Percentiles rank a stretch among this genome's conserved stretches.
These are phyloP conservation scores for Murina feae DNA, from an alignment of 2,113 vertebrate genomes.

Conservation along the genomic window DNA sequence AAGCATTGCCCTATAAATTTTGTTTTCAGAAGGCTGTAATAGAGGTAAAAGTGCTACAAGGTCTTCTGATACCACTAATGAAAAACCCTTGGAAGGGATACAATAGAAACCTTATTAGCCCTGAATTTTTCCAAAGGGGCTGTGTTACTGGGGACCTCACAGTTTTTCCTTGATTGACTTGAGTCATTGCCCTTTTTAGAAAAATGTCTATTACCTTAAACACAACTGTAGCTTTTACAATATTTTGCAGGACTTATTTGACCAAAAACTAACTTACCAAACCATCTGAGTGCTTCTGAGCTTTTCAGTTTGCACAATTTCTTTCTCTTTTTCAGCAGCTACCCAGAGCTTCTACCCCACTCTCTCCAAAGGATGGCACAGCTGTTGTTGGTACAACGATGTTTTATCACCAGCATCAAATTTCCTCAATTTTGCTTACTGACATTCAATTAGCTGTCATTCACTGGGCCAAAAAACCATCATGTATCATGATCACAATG, in stretches of 20 bases:
- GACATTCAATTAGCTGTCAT: constrained; percentile 74
- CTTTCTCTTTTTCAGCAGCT: constrained; percentile 10
- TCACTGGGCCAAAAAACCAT: background rate
- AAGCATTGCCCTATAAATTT: background rate
- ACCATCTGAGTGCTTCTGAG: constrained; percentile 40
- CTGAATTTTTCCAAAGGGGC: background rate
- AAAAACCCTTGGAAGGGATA: background rate
- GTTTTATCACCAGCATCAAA: constrained; percentile 66
- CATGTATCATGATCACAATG: constrained; percentile 44
- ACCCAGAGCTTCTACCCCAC: constrained; percentile 14
- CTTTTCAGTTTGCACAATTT: constrained; percentile 43
- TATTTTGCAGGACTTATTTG: constrained; percentile 31
- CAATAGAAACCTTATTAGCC: background rate
- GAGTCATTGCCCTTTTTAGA: background rate
- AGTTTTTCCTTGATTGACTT: background rate
- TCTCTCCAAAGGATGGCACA: constrained; percentile 54
- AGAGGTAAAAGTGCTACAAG: background rate
- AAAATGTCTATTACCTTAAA: background rate
- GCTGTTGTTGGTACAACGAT: constrained; percentile 57
- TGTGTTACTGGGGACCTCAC: background rate
- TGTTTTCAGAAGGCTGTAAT: background rate
- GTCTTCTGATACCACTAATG: background rate
- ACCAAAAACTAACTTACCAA: constrained; percentile 53
- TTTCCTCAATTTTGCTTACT: constrained; percentile 61
- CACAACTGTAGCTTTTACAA: background rate